Conservation (phyloP, 2,113 vertebrate species). For the Indri indri region DNA sequence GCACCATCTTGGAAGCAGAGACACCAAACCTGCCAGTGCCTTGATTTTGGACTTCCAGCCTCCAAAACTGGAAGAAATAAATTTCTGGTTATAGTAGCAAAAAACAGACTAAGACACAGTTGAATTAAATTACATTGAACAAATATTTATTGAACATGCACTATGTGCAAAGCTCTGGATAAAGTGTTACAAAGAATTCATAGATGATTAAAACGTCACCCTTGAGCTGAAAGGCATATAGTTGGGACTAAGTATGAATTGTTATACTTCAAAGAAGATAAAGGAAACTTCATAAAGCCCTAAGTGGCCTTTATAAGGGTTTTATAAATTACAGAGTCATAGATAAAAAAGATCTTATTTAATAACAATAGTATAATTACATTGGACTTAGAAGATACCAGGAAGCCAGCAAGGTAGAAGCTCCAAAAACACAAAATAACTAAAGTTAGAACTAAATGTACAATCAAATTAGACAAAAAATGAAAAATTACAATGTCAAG, state of each 20-base stretch:
- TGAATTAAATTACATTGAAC: neutral
- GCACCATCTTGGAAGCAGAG: neutral
- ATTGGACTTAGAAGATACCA: neutral
- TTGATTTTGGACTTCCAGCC: neutral
- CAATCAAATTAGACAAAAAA: neutral
- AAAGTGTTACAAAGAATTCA: neutral
- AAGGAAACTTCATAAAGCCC: neutral
- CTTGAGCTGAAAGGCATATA: neutral
- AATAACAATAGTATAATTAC: neutral
- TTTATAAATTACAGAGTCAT: neutral
- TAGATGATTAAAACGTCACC: neutral
- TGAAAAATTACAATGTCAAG: neutral
- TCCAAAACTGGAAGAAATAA: neutral
- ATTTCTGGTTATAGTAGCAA: neutral
- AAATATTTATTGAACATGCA: neutral
- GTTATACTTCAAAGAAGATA: neutral
- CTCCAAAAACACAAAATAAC: neutral
- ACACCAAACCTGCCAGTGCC: neutral
- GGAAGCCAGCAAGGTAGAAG: neutral
- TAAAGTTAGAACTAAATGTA: neutral
- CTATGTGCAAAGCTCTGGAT: neutral
- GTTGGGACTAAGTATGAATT: neutral
- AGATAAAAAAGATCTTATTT: neutral
- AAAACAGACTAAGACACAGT: neutral
- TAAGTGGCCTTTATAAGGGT: neutral